Evolutionary conservation across 2,888 invertebrate species (phyloP), one percentile per base, ranked within the genome.

Genomic region (Margaritifera margaritifera): DNA sequence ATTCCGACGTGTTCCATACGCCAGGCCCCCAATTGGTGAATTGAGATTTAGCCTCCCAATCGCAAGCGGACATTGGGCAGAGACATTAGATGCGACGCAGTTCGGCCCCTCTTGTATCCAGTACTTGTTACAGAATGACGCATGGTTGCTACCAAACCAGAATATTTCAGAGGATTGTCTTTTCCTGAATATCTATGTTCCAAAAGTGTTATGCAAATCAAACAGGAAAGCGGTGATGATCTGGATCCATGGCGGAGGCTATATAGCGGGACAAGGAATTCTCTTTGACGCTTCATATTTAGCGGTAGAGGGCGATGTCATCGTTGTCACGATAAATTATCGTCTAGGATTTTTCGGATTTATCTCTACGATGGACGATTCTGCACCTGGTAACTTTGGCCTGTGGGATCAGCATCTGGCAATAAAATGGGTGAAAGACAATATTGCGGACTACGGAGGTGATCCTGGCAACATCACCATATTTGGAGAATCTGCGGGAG

Each of bases 211-310:
- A 1, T 24, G 67, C 25, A 63, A 53, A 57, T 50, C 55, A 11
- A 54, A 31, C 5, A 70, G 62, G 15, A 74, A 69, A 55, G 63
- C 84, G n/a, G 81, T 81, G 1, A 80, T 84, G 75, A 66, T 84
- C 1, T 84, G 77, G 78, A 79, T 84, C 27, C 81, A 84, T 69
- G 82, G 84, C 1, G 84, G 84, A 0, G 71, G 79, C 8, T 81
- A 80, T 50, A 73, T 65, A 3, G 69, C 68, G 11, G 82, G 83
- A 5, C 73, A 74, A n/a, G 78, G 74, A 8, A 73, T 74, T 19
- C 54, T 71, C 22, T 72, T 72, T 57, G 80, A 83, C 50, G 81
- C 74, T 11, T 78, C 79, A 4, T 70, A 71, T 25, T 68, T 84
- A 19, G 77, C 80, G 4, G 31, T 72, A 3, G 55, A 68, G n/a